Conservation (phyloP, 2,797 vertebrate genomes). For the Dallia pectoralis region DNA sequence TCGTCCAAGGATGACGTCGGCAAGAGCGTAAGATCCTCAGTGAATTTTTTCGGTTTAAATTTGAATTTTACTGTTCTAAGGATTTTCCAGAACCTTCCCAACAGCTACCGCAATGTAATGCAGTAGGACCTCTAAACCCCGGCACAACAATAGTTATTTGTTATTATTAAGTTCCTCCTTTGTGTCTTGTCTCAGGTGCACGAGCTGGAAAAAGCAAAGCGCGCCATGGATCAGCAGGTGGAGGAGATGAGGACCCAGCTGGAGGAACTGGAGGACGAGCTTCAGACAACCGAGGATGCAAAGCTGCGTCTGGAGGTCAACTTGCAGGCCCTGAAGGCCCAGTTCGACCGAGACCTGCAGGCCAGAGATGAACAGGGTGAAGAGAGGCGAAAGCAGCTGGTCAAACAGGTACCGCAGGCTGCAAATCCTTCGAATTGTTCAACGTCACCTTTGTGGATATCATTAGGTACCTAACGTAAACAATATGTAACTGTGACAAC, state of each 20-base stretch:
- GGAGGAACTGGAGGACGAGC: conserved; percentile 95
- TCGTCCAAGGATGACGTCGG: conserved; percentile 95
- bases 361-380: conserved; percentile 92
- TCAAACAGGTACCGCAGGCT: conserved; percentile 84
- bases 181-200: conserved; percentile 79
- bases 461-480: neutral
- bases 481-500: conserved; percentile 39
- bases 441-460: neutral
- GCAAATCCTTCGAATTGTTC: neutral
- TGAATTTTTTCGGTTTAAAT: neutral
- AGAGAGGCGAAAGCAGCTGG: conserved; percentile 90
- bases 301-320: conserved; percentile 97
- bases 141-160: neutral
- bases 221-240: conserved; percentile 91
- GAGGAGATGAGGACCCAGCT: conserved; percentile 94
- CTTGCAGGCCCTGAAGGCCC: conserved; percentile 97
- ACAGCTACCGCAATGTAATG: neutral
- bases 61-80: neutral
- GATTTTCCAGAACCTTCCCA: neutral
- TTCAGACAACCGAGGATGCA: conserved; percentile 94
- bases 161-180: neutral
- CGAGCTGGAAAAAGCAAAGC: conserved; percentile 93
- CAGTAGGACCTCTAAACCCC: neutral
- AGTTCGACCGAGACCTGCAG: conserved; percentile 92
- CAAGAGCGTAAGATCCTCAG: conserved; percentile 85